These are phyloP conservation scores for Drosophila bipectinata DNA, from an alignment of 1,140 invertebrate species.

Conservation along the genomic window DNA sequence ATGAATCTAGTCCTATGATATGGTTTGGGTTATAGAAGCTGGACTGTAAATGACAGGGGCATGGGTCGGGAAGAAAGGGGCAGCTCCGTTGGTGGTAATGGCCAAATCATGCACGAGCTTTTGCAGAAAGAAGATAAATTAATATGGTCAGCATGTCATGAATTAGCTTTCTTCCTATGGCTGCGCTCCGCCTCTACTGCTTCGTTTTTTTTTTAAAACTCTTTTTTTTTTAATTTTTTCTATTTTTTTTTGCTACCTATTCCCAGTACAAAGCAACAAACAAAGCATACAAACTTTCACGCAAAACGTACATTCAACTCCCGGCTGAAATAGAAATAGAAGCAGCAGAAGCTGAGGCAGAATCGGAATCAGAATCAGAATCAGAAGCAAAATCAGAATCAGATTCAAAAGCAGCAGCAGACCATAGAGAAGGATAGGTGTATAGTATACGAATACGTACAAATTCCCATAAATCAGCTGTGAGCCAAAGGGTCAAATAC, in stretches of 20 bases:
- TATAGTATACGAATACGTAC: constrained; percentile 71
- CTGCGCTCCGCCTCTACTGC: constrained; percentile 40
- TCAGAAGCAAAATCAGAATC: constrained; percentile 36
- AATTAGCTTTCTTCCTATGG: constrained; percentile 79
- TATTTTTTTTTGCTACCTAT: constrained; percentile 1
- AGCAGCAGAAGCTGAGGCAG: constrained; percentile 12
- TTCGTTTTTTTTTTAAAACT: constrained; percentile 3
- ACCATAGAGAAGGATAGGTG: constrained; percentile 49
- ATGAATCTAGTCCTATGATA: neutral
- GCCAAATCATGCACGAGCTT: constrained; percentile 82
- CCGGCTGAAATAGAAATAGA: constrained; percentile 40
- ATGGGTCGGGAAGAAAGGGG: constrained; percentile 12
- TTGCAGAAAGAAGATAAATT: constrained; percentile 83
- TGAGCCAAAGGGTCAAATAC: constrained; percentile 82
- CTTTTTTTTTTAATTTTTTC: too few species aligned
- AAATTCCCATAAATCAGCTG: constrained; percentile 83
- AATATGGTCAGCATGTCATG: constrained; percentile 83
- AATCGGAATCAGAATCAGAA: constrained; percentile 33
- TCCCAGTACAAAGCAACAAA: constrained; percentile 66
- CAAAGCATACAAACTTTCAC: constrained; percentile 78
- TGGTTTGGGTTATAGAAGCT: constrained; percentile 19
- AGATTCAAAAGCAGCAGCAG: constrained; percentile 39
- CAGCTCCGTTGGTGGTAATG: constrained; percentile 67
- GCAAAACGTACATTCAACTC: constrained; percentile 78
- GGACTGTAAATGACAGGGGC: constrained; percentile 16